These are phyloP conservation scores for Epinephelus malabaricus DNA, from an alignment of 2,797 vertebrate species.

Conservation along the genomic window DNA sequence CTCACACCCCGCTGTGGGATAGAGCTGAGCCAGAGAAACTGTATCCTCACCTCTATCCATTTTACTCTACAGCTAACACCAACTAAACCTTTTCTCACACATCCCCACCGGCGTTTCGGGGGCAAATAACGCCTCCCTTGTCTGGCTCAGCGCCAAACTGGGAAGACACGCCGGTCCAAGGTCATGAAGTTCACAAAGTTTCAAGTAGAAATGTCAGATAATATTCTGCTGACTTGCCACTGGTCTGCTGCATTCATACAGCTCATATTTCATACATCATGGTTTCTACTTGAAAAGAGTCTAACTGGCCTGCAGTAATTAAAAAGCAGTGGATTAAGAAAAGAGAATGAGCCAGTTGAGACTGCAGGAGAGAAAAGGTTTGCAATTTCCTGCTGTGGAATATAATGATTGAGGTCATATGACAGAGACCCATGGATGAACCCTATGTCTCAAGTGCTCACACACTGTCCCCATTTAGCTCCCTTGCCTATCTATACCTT, in stretches of 20 bases:
- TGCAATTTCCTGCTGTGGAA: conserved; percentile 34
- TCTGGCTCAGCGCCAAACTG: conserved; percentile 30
- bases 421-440: conserved; percentile 48
- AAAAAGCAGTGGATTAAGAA: conserved; percentile 33
- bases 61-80: conserved; percentile 56
- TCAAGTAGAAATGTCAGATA: conserved; percentile 47
- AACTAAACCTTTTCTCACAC: conserved; percentile 47
- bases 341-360: conserved; percentile 5
- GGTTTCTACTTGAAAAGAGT: neutral
- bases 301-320: conserved; percentile 23
- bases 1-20: conserved; percentile 47
- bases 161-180: conserved; percentile 48
- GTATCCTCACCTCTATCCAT: conserved; percentile 63
- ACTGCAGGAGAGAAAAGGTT: conserved; percentile 27
- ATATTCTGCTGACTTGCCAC: conserved; percentile 50
- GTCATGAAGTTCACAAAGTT: conserved; percentile 56
- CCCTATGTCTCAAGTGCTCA: conserved; percentile 39
- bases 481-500: conserved; percentile 33
- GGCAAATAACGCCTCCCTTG: conserved; percentile 46
- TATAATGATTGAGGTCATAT: conserved; percentile 54
- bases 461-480: conserved; percentile 45
- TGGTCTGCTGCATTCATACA: conserved; percentile 23
- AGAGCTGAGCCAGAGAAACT: conserved; percentile 78
- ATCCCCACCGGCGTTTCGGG: conserved; percentile 32
- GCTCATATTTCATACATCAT: conserved; percentile 48